Conservation (phyloP, 2,797 vertebrate genomes). For the Anas georgica region DNA sequence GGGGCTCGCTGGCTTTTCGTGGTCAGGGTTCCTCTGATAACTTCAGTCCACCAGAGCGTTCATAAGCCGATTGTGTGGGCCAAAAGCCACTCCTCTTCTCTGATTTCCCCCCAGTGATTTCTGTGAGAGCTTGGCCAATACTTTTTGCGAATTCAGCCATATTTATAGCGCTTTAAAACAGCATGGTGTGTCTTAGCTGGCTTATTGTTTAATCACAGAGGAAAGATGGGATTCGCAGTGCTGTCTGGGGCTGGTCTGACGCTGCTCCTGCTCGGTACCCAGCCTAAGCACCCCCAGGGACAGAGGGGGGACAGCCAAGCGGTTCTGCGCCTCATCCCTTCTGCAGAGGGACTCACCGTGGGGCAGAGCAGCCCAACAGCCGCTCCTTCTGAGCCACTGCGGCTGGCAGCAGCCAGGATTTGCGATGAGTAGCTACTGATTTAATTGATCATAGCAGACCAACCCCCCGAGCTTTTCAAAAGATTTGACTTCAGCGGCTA, state of each 20-base stretch:
- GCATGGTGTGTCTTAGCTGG: not conserved
- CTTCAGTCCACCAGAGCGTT: not conserved
- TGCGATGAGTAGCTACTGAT: not conserved
- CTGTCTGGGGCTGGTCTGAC: not conserved
- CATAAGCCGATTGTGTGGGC: not conserved
- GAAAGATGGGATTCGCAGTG: not conserved
- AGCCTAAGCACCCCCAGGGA: not conserved
- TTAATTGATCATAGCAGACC: not conserved
- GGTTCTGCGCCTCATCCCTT: not conserved
- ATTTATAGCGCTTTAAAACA: not conserved
- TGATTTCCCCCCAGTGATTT: not conserved
- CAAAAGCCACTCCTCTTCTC: not conserved
- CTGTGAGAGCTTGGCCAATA: not conserved
- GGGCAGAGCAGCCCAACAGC: not conserved
- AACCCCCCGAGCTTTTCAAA: not conserved
- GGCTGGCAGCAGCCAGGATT: not conserved
- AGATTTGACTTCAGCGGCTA: not conserved
- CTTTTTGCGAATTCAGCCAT: not conserved
- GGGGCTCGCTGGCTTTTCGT: not conserved
- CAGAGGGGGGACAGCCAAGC: not conserved
- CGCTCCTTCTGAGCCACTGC: not conserved
- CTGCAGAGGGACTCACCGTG: not conserved
- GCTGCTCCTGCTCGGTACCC: not conserved
- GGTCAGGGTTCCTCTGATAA: not conserved
- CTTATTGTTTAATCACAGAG: not conserved